Conservation (phyloP, 2,797 vertebrate genomes). For the Trachops cirrhosus region DNA sequence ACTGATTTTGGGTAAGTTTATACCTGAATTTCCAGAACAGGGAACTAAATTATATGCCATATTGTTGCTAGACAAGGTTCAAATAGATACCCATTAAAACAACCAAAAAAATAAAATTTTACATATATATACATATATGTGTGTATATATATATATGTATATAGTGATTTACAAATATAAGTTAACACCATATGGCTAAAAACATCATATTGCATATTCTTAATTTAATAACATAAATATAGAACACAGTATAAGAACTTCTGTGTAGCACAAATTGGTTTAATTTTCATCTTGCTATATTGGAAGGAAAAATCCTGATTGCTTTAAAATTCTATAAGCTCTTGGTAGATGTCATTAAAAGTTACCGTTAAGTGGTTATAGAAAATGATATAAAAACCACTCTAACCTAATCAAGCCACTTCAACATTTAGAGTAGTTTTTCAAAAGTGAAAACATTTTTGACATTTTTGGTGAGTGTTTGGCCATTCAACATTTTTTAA, state of each 20-base stretch:
- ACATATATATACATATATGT: no score
- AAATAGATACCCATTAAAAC: slow-evolving; percentile 42
- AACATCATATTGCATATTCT: slow-evolving; percentile 48
- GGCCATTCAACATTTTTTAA: slow-evolving; percentile 74
- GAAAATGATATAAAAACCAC: slow-evolving; percentile 75
- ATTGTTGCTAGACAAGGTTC: slow-evolving; percentile 6
- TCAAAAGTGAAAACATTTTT: slow-evolving; percentile 78
- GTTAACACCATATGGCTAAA: slow-evolving; percentile 37
- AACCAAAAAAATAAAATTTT: background rate
- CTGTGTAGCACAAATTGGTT: slow-evolving; percentile 58
- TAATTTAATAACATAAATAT: slow-evolving; percentile 71
- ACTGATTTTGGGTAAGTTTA: background rate
- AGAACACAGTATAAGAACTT: slow-evolving; percentile 37
- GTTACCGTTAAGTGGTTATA: slow-evolving; percentile 77
- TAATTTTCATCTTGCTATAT: slow-evolving; percentile 67
- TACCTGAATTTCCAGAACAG: slow-evolving; percentile 9
- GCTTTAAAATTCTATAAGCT: slow-evolving; percentile 78
- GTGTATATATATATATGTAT: no score
- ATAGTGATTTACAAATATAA: slow-evolving; percentile 44
- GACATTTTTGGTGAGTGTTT: slow-evolving; percentile 79
- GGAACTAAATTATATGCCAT: slow-evolving; percentile 31
- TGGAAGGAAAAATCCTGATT: slow-evolving; percentile 64
- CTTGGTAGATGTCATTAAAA: slow-evolving; percentile 76
- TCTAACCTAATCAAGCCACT: slow-evolving; percentile 75
- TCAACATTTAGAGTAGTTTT: slow-evolving; percentile 74